Base-by-base conservation (phyloP, 2,113 vertebrate species). In the Corvus moneduloides region DNA sequence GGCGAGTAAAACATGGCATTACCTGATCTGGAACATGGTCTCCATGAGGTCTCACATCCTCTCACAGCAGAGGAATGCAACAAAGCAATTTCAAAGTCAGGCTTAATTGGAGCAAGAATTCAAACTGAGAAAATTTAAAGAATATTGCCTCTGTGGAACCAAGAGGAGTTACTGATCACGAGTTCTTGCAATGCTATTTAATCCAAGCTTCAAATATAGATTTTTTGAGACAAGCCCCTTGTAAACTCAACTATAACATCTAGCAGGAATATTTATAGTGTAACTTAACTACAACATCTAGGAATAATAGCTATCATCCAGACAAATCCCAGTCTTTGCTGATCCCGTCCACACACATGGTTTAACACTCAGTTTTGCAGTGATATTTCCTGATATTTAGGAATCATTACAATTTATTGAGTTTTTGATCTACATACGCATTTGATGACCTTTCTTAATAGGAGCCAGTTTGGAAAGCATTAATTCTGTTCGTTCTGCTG, bases 261-360 rank as follows among this genome's bases (percentile, higher is more conserved):
- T n/a, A 75, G 39, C 22, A 77, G 7, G 48, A 71, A 18, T 12
- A 83, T 22, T 33, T 54, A 5, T 1, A 16, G 43, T 44, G 28
- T 46, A 78, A 55, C 20, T 28, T 27, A 41, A 35, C 43, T 63
- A 14, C 15, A 48, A 12, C 8, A 44, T 16, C 43, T 35, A 81
- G 52, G 51, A 77, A 8, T 71, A 71, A 17, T 2, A 79, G 16
- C 28, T 52, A 2, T 2, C 13, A 69, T 55, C 58, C 22, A 84
- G 49, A 52, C 23, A 55, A 76, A 86, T 21, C 30, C 28, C 35
- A 54, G 33, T 5, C 67, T 63, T 79, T 13, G 16, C 6, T 4
- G 10, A 46, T 46, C 7, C 6, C 3, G 15, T 28, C 27, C 1
- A 4, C 35, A 16, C 15, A 32, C 15, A 3, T 0, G 11, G 20